These are phyloP conservation scores for Meloidogyne floridensis DNA, from an alignment of 1,140 invertebrate genomes.

Conservation along the genomic window DNA sequence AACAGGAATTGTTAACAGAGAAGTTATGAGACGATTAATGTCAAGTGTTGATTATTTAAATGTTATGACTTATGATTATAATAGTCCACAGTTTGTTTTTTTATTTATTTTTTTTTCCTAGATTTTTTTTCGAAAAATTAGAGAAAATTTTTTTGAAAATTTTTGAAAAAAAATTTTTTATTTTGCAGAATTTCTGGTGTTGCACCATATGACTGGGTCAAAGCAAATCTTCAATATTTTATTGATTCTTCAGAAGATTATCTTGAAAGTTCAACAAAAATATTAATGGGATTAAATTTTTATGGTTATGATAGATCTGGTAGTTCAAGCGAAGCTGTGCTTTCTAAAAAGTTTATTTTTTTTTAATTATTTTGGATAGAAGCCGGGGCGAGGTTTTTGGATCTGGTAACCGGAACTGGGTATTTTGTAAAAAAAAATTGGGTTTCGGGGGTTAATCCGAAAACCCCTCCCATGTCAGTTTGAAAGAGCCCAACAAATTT, in stretches of 20 bases:
- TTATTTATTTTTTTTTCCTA: neutral
- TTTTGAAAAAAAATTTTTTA: neutral
- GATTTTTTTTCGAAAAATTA: too few species aligned
- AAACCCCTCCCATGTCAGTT: too few species aligned
- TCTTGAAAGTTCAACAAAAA: conserved; percentile 2
- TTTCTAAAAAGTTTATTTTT: conserved; percentile 26
- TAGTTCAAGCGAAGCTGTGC: conserved; percentile 27
- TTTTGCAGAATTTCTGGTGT: conserved; percentile 31
- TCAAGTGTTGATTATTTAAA: conserved; percentile 46
- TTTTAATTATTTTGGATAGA: neutral
- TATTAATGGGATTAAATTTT: conserved; percentile 37
- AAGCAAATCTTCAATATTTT: conserved; percentile 39
- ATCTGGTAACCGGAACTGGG: too few species aligned
- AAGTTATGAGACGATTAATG: conserved; percentile 29
- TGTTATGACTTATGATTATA: conserved; percentile 58
- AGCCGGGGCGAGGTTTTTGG: neutral
- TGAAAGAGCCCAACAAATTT: too few species aligned
- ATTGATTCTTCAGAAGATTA: conserved; percentile 19
- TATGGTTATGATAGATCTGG: conserved; percentile 38
- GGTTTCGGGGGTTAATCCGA: too few species aligned
- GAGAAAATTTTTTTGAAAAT: too few species aligned
- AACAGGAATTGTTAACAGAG: conserved; percentile 41
- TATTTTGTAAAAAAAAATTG: too few species aligned
- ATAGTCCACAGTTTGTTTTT: conserved; percentile 26
- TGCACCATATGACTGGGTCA: conserved; percentile 34